Evolutionary conservation across 2,113 vertebrate genomes (phyloP).

Genomic region (Azemiops feae): DNA sequence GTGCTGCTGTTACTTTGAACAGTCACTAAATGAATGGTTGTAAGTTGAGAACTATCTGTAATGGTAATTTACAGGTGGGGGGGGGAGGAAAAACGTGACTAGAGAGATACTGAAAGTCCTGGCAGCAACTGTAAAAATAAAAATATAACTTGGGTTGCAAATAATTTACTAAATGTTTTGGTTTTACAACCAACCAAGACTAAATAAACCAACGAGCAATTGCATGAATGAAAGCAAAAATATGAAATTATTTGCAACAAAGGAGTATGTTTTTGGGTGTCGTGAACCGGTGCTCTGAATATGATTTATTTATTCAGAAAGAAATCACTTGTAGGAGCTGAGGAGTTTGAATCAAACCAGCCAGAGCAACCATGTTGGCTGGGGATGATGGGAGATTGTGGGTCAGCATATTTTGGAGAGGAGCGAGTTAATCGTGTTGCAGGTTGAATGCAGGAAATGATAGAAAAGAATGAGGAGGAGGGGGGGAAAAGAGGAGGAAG

Average conservation of each 20-base stretch:
- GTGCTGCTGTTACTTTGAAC: neutral
- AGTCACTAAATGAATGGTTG: neutral
- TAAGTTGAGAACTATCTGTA: neutral
- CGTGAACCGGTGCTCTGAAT: neutral
- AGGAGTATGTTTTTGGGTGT: neutral
- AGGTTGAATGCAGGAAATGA: neutral
- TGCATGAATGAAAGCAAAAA: neutral
- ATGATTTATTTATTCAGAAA: neutral
- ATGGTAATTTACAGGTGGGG: neutral
- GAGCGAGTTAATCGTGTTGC: neutral
- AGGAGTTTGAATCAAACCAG: neutral
- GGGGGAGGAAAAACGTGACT: neutral
- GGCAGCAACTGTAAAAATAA: neutral
- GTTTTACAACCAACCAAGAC: neutral
- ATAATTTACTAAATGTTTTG: neutral
- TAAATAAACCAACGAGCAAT: neutral
- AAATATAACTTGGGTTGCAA: neutral
- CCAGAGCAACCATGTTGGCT: neutral
- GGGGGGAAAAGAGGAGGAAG: too few species aligned
- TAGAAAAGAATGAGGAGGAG: too few species aligned
- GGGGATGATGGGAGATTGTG: neutral
- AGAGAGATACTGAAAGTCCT: neutral
- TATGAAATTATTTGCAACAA: neutral
- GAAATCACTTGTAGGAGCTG: neutral
- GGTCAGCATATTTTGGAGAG: neutral